These are phyloP conservation scores for Cavia porcellus DNA, from an alignment of 2,113 vertebrate species.

Conservation along the genomic window DNA sequence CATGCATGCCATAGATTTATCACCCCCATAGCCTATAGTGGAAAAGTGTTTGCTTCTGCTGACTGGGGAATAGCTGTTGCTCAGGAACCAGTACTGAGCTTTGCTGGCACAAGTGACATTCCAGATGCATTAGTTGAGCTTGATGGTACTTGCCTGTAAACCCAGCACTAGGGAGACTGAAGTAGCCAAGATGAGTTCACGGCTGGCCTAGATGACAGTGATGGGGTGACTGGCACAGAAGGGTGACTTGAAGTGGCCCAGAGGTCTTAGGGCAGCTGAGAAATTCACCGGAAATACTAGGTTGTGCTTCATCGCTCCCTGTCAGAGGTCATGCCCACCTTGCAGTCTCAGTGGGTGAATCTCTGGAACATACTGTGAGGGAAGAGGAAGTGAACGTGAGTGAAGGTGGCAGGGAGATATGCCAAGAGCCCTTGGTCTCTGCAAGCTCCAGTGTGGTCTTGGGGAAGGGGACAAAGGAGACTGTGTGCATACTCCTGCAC, in stretches of 20 bases:
- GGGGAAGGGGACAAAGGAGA: slow-evolving; percentile 93
- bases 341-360: background rate
- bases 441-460: slow-evolving; percentile 96
- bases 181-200: background rate
- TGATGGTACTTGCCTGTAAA: background rate
- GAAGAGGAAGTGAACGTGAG: background rate
- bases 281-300: background rate
- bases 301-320: background rate
- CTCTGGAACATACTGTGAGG: background rate
- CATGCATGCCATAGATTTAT: background rate
- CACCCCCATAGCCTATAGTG: background rate
- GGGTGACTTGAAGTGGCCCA: background rate
- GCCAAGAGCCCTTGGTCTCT: slow-evolving; percentile 95
- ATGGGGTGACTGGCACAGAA: background rate
- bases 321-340: background rate
- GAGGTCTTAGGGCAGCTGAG: background rate
- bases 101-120: background rate
- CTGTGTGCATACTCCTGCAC: slow-evolving; percentile 91
- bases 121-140: background rate
- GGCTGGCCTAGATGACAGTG: background rate
- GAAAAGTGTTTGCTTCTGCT: background rate
- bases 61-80: background rate
- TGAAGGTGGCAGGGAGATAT: slow-evolving; percentile 89
- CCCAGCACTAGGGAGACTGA: background rate
- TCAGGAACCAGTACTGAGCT: background rate